A percentile compares a stretch with the other conserved stretches of the same genome.
phyloP scores from a whole-genome alignment of 2,888 invertebrate species.

The Pseudoips prasinana region DNA sequence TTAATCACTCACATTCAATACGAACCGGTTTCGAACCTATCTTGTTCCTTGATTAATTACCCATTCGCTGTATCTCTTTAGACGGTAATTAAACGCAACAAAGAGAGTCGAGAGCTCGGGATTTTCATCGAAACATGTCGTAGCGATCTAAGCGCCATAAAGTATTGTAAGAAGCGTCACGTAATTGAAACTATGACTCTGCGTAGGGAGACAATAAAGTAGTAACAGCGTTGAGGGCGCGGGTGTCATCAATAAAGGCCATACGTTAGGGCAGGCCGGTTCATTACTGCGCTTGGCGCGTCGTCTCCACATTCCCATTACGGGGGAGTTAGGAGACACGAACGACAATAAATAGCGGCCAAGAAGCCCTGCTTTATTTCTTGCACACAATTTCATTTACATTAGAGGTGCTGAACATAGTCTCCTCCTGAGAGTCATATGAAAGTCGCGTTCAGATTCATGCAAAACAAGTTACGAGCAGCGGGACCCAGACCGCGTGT shows the following conservation, averaged over 20 bases:
- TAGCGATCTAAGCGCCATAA: constrained; percentile 49
- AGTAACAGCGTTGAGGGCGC: constrained; percentile 55
- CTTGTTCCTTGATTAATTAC: constrained; percentile 31
- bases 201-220: constrained; percentile 62
- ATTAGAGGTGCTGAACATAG: constrained; percentile 73
- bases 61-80: constrained; percentile 17
- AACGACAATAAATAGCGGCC: constrained; percentile 74
- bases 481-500: constrained; percentile 61
- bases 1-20: constrained; percentile 34
- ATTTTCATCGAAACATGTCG: constrained; percentile 28
- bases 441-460: constrained; percentile 75
- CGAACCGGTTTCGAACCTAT: constrained; percentile 26
- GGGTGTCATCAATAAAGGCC: constrained; percentile 74
- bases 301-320: constrained; percentile 74
- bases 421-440: constrained; percentile 69
- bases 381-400: constrained; percentile 80
- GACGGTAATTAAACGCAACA: constrained; percentile 28
- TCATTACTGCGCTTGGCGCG: constrained; percentile 66
- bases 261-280: constrained; percentile 72
- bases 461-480: constrained; percentile 75
- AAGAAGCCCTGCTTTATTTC: constrained; percentile 74
- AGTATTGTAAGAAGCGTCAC: constrained; percentile 60
- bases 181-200: constrained; percentile 64
- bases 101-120: constrained; percentile 23
- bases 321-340: constrained; percentile 73